Evolutionary conservation across 2,113 vertebrate species (phyloP).

Genomic region (Microcebus jonahi): DNA sequence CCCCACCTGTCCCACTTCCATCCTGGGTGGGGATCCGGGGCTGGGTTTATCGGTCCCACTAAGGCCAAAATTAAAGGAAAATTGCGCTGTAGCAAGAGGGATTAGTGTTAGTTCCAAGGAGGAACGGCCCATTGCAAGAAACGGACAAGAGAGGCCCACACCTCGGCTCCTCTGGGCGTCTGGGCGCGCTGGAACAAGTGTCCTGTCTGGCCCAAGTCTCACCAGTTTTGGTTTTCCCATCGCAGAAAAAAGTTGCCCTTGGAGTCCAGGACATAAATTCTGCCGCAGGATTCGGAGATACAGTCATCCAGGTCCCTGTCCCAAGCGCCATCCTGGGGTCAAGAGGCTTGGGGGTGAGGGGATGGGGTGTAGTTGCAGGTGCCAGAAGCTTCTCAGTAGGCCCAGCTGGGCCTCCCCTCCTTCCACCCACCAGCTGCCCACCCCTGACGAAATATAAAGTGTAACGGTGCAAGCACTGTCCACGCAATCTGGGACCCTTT

Average conservation of each 20-base stretch:
- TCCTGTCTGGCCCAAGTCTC: not conserved
- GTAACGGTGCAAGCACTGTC: constrained; percentile 84
- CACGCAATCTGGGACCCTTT: not conserved
- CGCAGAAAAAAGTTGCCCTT: constrained; percentile 85
- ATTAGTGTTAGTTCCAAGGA: not conserved
- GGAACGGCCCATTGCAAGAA: not conserved
- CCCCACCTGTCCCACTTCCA: not conserved
- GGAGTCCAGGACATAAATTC: constrained; percentile 43
- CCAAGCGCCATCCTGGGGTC: not conserved
- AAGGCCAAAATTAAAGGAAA: not conserved
- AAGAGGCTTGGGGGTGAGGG: not conserved
- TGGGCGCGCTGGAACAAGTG: not conserved
- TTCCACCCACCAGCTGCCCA: not conserved
- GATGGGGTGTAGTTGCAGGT: not conserved
- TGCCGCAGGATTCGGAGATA: constrained; percentile 62
- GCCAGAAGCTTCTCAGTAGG: not conserved
- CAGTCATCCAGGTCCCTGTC: constrained; percentile 58
- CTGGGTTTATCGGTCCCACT: not conserved
- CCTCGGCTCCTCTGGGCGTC: not conserved
- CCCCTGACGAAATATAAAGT: not conserved
- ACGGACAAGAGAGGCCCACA: not conserved
- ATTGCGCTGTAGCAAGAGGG: no score
- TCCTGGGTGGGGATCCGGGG: not conserved
- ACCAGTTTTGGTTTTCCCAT: constrained; percentile 87
- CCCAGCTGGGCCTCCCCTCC: not conserved